Percentiles rank a stretch among this genome's conserved stretches.
Conservation (phyloP, 2,888 invertebrate species). For the Pseudococcus jackbeardsleyi region DNA sequence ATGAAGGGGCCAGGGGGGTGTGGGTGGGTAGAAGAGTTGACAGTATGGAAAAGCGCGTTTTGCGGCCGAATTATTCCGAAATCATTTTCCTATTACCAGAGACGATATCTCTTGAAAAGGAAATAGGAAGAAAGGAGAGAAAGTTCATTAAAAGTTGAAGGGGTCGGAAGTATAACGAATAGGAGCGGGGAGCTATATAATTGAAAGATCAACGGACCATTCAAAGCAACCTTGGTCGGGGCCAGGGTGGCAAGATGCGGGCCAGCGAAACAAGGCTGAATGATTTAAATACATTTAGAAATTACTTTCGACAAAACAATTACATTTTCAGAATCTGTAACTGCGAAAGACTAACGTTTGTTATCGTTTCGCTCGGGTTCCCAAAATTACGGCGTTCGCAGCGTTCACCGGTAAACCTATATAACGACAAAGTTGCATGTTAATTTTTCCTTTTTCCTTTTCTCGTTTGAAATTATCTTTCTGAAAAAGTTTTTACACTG, state of each 20-base stretch:
- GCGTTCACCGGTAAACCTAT: constrained; percentile 14
- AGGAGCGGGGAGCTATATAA: constrained; percentile 53
- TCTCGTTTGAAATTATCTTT: constrained; percentile 12
- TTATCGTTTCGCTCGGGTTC: constrained; percentile 52
- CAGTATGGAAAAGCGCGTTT: constrained; percentile 60
- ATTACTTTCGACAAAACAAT: constrained; percentile 64
- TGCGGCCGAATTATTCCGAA: constrained; percentile 63
- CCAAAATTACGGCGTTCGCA: constrained; percentile 30
- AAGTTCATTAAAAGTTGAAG: constrained; percentile 62
- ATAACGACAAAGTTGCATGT: constrained; percentile 12
- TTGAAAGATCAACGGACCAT: constrained; percentile 64
- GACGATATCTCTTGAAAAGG: constrained; percentile 60
- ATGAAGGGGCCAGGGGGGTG: too few species aligned
- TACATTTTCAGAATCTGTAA: constrained; percentile 63
- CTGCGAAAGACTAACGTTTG: constrained; percentile 62
- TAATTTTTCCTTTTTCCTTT: constrained; percentile 22
- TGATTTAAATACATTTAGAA: constrained; percentile 63
- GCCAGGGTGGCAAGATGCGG: constrained; percentile 58
- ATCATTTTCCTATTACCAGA: constrained; percentile 58
- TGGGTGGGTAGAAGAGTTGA: constrained; percentile 29
- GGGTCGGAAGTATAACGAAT: constrained; percentile 60
- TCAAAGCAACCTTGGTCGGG: constrained; percentile 59
- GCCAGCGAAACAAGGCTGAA: constrained; percentile 62
- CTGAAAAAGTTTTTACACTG: neutral
- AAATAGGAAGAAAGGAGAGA: constrained; percentile 64